These are phyloP conservation scores for Pedetes capensis DNA, from an alignment of 2,113 vertebrate genomes.

Conservation along the genomic window DNA sequence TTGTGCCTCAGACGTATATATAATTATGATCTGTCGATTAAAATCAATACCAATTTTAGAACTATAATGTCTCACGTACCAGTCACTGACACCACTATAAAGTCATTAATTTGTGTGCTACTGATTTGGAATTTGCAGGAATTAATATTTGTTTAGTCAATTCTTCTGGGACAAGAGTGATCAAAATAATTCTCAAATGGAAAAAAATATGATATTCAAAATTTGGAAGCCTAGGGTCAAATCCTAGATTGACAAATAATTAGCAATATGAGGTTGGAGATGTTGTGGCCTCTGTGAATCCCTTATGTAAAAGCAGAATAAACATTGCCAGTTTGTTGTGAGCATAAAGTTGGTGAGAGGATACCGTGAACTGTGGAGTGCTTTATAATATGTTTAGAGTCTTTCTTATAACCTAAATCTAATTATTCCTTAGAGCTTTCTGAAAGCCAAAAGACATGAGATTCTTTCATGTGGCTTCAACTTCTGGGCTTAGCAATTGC, in stretches of 20 bases:
- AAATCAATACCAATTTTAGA: neutral
- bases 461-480: neutral
- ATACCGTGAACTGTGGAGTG: rapidly evolving
- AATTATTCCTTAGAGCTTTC: no score
- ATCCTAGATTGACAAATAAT: neutral
- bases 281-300: neutral
- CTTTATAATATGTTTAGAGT: neutral
- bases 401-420: neutral
- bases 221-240: neutral
- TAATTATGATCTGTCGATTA: neutral
- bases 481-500: neutral
- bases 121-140: neutral
- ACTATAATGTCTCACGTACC: neutral
- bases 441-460: neutral
- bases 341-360: neutral
- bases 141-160: neutral
- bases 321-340: neutral
- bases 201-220: neutral
- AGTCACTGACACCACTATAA: no score
- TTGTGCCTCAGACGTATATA: neutral
- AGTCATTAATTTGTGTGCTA: neutral
- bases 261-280: neutral
- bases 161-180: neutral
- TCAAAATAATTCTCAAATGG: neutral
- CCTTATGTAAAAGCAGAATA: neutral